Conservation (phyloP, 1,140 invertebrate species). For the Lepidostoma basale region DNA sequence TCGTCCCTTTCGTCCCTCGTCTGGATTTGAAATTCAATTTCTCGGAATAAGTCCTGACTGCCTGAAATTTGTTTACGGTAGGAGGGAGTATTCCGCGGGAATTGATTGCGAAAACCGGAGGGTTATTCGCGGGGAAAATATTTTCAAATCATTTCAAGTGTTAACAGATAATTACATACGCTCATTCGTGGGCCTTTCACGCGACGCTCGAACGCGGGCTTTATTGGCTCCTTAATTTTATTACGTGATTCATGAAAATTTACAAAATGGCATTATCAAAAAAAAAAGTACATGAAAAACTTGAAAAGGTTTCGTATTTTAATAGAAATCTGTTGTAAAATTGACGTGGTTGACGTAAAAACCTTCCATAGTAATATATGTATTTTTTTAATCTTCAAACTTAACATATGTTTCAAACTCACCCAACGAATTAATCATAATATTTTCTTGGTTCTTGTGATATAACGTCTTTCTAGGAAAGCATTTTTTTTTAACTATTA, state of each 20-base stretch:
- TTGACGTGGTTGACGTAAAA: too few relatives aligned
- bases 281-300: too few relatives aligned
- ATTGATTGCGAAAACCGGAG: neutral
- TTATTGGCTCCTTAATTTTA: conserved; percentile 7
- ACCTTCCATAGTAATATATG: too few relatives aligned
- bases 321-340: too few relatives aligned
- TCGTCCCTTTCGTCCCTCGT: neutral
- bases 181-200: neutral
- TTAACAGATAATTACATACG: neutral
- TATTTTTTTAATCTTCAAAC: too few relatives aligned
- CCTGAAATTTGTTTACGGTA: neutral
- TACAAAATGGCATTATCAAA: too few relatives aligned
- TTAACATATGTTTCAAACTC: too few relatives aligned
- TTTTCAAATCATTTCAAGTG: neutral
- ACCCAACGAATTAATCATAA: too few relatives aligned
- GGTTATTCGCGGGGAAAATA: neutral
- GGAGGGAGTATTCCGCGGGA: neutral
- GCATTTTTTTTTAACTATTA: too few relatives aligned
- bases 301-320: too few relatives aligned
- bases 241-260: conserved; percentile 6
- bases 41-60: neutral
- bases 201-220: neutral
- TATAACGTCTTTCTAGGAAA: too few relatives aligned
- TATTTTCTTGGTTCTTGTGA: too few relatives aligned
- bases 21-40: conserved; percentile 20